Conservation (phyloP, 1,140 invertebrate species). For the Caerostris darwini region DNA sequence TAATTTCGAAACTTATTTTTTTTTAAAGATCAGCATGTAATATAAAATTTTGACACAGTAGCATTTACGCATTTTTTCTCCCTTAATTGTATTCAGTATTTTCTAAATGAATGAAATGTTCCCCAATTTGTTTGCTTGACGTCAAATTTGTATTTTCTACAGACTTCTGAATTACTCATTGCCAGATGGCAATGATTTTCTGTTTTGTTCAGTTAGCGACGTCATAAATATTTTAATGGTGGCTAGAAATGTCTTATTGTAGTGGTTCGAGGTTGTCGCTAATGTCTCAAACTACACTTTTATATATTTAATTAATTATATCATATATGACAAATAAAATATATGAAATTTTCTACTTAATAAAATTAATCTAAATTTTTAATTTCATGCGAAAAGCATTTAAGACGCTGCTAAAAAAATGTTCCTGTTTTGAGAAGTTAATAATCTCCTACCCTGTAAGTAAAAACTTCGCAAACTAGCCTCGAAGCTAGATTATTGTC, state of each 20-base stretch:
- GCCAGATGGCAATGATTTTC: constrained; percentile 17
- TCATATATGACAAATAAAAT: neutral
- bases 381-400: neutral
- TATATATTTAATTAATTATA: constrained; percentile 6
- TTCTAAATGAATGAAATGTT: too few species aligned
- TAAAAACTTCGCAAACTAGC: constrained; percentile 74
- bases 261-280: constrained; percentile 75
- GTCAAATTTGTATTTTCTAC: too few species aligned
- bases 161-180: too few species aligned
- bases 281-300: neutral
- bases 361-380: neutral
- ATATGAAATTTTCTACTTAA: neutral
- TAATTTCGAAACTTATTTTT: too few species aligned
- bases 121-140: too few species aligned
- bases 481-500: constrained; percentile 75
- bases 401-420: neutral
- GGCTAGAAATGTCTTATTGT: constrained; percentile 52
- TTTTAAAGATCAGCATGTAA: too few species aligned
- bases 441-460: constrained; percentile 68
- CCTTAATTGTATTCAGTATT: too few species aligned
- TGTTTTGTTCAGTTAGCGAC: neutral
- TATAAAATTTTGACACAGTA: too few species aligned
- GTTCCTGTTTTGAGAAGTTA: neutral
- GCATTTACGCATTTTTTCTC: too few species aligned
- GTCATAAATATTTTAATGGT: constrained; percentile 66